A percentile compares a stretch with the other conserved stretches of the same genome.
Evolutionary conservation across 2,888 invertebrate genomes (phyloP).

Genomic region (Macrostomum cliftonense): DNA sequence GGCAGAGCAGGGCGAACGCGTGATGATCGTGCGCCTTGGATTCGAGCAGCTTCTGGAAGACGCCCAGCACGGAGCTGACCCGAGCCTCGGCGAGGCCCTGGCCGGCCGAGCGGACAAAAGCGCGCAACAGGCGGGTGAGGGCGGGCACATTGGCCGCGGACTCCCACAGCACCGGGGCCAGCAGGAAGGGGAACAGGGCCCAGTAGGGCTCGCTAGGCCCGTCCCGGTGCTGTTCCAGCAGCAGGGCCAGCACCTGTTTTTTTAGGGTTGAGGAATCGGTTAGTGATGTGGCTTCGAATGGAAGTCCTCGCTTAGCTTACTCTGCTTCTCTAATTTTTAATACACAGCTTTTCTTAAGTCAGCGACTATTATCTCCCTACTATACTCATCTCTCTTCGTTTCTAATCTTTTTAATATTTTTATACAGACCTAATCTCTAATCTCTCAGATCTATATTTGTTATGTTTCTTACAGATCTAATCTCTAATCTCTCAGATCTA

Average conservation of each 20-base stretch:
- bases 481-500: too few relatives aligned
- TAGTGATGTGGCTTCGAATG: too few relatives aligned
- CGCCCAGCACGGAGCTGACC: conserved; percentile 56
- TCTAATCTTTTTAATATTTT: too few relatives aligned
- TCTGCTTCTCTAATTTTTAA: too few relatives aligned
- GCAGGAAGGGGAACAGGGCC: conserved; percentile 66
- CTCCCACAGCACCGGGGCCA: conserved; percentile 80
- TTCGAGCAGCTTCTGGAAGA: conserved; percentile 85
- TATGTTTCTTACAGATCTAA: too few relatives aligned
- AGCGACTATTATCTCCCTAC: too few relatives aligned
- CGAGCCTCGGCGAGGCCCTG: conserved; percentile 1
- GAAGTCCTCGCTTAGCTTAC: too few relatives aligned
- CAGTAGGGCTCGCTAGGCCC: conserved; percentile 58
- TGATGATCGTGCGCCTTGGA: conserved; percentile 87
- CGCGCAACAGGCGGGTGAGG: conserved; percentile 68
- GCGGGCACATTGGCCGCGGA: conserved; percentile 78
- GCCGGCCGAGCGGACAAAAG: conserved; percentile 46
- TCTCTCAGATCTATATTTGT: too few relatives aligned
- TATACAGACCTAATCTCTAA: too few relatives aligned
- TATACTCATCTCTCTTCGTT: too few relatives aligned
- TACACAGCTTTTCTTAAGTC: too few relatives aligned
- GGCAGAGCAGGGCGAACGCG: conserved; percentile 73
- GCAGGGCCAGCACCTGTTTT: conserved; percentile 84
- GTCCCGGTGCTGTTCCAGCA: conserved; percentile 49
- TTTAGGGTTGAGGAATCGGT: conserved; percentile 48